These are phyloP conservation scores for Mesopsocus fuscifrons DNA, from an alignment of 2,888 invertebrate species.

Conservation along the genomic window DNA sequence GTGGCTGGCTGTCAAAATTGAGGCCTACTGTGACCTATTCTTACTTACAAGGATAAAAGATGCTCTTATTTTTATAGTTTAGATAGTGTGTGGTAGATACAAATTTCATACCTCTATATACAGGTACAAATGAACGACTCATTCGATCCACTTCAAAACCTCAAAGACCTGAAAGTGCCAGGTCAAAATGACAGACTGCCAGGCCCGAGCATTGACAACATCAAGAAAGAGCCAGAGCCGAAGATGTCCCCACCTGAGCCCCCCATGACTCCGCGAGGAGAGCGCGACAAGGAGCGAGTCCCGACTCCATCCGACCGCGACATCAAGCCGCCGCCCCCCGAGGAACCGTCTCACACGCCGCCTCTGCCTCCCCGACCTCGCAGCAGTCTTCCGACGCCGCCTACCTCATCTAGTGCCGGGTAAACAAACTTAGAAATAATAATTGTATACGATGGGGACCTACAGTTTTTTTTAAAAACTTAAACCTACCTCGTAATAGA, in stretches of 20 bases:
- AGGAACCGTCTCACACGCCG: constrained; percentile 3
- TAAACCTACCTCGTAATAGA: too few species aligned
- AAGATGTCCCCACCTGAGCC: constrained; percentile 1
- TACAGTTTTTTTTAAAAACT: too few species aligned
- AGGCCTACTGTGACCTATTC: too few species aligned
- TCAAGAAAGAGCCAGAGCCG: constrained; percentile 51
- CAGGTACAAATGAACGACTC: not conserved
- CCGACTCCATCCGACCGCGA: not conserved
- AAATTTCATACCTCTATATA: too few species aligned
- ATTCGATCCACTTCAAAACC: constrained; percentile 49
- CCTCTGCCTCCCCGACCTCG: constrained; percentile 13
- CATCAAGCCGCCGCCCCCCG: not conserved
- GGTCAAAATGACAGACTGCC: constrained; percentile 40
- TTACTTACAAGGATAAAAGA: too few species aligned
- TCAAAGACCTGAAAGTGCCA: constrained; percentile 63
- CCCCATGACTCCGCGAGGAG: not conserved
- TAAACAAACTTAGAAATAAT: too few species aligned
- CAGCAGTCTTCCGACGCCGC: constrained; percentile 13
- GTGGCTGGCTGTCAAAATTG: too few species aligned
- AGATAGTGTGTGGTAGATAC: too few species aligned
- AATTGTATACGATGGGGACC: too few species aligned
- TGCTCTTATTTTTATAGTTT: too few species aligned
- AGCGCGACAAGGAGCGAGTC: not conserved
- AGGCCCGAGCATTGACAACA: constrained; percentile 47
- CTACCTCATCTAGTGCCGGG: constrained; percentile 1